Percentiles rank a stretch among this genome's conserved stretches.
Evolutionary conservation across 2,113 vertebrate species (phyloP).

Genomic region (Macquaria australasica): DNA sequence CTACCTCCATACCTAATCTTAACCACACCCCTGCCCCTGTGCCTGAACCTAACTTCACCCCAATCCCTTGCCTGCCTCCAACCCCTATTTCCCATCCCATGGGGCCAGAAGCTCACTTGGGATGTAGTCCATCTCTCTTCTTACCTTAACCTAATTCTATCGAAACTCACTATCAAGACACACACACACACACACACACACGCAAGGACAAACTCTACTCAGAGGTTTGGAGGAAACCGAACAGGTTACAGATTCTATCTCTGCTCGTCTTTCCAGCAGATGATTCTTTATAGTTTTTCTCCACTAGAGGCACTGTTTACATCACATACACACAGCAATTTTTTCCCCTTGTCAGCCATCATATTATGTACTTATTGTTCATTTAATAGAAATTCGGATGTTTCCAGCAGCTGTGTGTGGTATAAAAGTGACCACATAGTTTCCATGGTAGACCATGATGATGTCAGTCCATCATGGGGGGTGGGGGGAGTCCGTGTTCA

Average conservation of each 20-base stretch:
- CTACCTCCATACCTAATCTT: too few relatives aligned
- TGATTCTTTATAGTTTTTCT: background rate
- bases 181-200: background rate
- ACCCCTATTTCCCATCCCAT: too few relatives aligned
- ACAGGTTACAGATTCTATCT: background rate
- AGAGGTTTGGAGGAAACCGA: background rate
- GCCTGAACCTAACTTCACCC: too few relatives aligned
- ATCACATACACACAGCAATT: background rate
- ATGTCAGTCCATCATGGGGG: background rate
- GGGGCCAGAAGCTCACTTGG: too few relatives aligned
- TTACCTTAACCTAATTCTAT: background rate
- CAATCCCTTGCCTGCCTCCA: too few relatives aligned
- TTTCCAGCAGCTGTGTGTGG: background rate
- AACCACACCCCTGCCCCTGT: too few relatives aligned
- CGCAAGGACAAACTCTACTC: background rate
- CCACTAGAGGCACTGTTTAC: slow-evolving; percentile 11
- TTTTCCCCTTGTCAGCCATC: background rate
- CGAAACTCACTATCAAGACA: background rate
- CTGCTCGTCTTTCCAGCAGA: background rate
- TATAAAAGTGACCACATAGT: background rate
- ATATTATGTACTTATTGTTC: background rate
- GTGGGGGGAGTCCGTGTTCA: background rate
- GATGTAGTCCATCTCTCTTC: too few relatives aligned
- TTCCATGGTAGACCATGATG: slow-evolving; percentile 17
- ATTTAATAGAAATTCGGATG: background rate